Percentiles rank a stretch among this genome's conserved stretches.
Conservation (phyloP, 2,888 invertebrate genomes). For the Noctuana brunneofusca region DNA sequence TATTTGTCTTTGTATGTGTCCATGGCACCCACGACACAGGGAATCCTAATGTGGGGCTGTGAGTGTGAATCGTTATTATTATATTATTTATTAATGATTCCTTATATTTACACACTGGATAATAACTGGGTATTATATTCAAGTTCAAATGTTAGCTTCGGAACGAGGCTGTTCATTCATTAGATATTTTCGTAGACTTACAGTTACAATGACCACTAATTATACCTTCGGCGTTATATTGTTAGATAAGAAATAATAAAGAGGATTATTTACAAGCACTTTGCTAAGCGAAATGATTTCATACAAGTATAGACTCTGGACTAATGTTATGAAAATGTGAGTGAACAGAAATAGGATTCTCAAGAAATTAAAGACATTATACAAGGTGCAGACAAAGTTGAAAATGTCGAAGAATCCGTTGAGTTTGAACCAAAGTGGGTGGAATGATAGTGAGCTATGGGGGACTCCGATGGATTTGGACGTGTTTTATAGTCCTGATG, state of each 20-base stretch:
- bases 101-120: too few relatives aligned
- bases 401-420: constrained; percentile 18
- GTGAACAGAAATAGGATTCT: not conserved
- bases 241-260: constrained; percentile 3
- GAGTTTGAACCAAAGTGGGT: constrained; percentile 32
- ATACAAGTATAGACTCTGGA: not conserved
- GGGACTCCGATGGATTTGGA: constrained; percentile 60
- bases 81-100: too few relatives aligned
- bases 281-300: not conserved
- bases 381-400: not conserved
- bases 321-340: not conserved
- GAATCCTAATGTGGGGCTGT: too few relatives aligned
- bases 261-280: not conserved
- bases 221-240: not conserved
- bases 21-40: too few relatives aligned
- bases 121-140: not conserved
- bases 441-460: constrained; percentile 57
- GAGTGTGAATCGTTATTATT: too few relatives aligned
- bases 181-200: not conserved
- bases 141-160: not conserved
- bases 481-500: constrained; percentile 70
- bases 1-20: too few relatives aligned
- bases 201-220: constrained; percentile 12
- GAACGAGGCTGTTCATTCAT: not conserved
- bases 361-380: not conserved